A percentile compares a stretch with the other conserved stretches of the same genome.
Conservation (phyloP, 2,797 vertebrate species). For the Setipinna tenuifilis region DNA sequence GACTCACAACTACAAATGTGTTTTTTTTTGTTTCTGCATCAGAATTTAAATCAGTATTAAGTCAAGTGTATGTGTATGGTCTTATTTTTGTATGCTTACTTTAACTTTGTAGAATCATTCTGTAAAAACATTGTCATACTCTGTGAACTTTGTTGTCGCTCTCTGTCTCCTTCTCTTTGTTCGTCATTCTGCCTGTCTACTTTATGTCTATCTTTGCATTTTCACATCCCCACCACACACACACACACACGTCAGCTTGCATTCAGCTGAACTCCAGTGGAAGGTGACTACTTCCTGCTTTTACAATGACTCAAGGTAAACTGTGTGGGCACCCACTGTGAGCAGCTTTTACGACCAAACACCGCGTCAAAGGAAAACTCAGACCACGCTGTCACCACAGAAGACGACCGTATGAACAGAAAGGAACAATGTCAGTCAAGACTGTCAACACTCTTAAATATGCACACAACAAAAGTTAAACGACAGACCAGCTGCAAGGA, state of each 20-base stretch:
- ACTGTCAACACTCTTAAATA: not conserved
- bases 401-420: too few species aligned
- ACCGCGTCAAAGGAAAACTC: not conserved
- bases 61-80: not conserved
- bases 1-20: not conserved
- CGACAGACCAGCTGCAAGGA: too few species aligned
- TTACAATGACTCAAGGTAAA: conserved; percentile 53
- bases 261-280: not conserved
- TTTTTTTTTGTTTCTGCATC: not conserved
- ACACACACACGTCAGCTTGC: not conserved
- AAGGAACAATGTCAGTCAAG: not conserved
- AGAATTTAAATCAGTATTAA: not conserved
- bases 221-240: not conserved
- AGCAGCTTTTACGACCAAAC: conserved; percentile 44
- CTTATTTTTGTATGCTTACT: not conserved
- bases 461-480: too few species aligned
- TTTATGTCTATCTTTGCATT: not conserved
- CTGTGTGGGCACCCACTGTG: conserved; percentile 55
- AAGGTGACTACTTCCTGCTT: conserved; percentile 6
- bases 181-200: not conserved
- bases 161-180: not conserved
- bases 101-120: not conserved
- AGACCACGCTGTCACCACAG: too few species aligned
- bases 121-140: not conserved
- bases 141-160: not conserved